Evolutionary conservation across 2,113 vertebrate species (phyloP).

Genomic region (Peromyscus maniculatus): DNA sequence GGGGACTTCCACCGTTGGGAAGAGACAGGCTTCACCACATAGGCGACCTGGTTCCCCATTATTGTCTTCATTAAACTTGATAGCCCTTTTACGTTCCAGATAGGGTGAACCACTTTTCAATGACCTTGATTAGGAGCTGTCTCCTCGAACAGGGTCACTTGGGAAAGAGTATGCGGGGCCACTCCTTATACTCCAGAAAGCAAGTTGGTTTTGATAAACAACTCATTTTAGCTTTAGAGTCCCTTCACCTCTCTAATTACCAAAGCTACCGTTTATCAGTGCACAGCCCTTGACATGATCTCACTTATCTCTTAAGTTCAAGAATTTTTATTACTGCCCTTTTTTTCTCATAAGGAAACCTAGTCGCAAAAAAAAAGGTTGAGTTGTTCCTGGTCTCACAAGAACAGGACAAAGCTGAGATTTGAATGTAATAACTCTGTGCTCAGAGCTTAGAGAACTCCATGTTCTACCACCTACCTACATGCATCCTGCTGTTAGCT

Average conservation of each 20-base stretch:
- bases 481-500: background rate
- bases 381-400: background rate
- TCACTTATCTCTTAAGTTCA: background rate
- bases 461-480: background rate
- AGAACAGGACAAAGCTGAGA: background rate
- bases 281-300: background rate
- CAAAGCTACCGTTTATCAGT: background rate
- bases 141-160: constrained; percentile 68
- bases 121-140: constrained; percentile 73
- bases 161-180: constrained; percentile 3
- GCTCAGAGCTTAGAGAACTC: background rate
- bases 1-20: constrained; percentile 69
- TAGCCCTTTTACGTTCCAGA: constrained; percentile 77
- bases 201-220: constrained; percentile 68
- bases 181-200: constrained; percentile 52
- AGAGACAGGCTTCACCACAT: constrained; percentile 71
- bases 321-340: background rate
- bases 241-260: constrained; percentile 31
- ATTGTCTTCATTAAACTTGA: constrained; percentile 83
- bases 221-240: constrained; percentile 40
- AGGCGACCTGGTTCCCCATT: constrained; percentile 72
- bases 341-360: constrained; percentile 28
- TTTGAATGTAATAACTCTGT: background rate
- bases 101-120: constrained; percentile 51
- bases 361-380: background rate